Conservation (phyloP, 2,888 invertebrate species). For the Gerosis bhagava region DNA sequence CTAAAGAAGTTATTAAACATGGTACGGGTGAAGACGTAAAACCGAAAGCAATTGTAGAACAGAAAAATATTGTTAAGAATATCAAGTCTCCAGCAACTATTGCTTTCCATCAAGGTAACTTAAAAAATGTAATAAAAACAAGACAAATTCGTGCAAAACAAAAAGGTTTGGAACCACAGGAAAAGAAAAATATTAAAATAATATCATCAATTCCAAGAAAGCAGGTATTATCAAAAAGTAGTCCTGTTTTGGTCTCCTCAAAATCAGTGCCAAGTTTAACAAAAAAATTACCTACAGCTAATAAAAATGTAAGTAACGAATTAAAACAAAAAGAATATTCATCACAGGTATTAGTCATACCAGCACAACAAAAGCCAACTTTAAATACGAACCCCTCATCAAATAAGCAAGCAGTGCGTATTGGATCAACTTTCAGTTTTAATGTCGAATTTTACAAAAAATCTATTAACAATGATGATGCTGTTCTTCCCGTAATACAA, state of each 20-base stretch:
- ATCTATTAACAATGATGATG: background rate
- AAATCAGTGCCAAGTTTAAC: constrained; percentile 8
- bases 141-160: no score
- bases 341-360: constrained; percentile 3
- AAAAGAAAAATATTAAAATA: no score
- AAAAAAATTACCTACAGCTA: background rate
- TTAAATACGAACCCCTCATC: no score
- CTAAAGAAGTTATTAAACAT: constrained; percentile 10
- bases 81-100: no score
- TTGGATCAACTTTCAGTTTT: constrained; percentile 11
- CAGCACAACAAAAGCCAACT: no score
- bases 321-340: constrained; percentile 1
- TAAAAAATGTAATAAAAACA: no score
- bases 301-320: constrained; percentile 4
- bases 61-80: background rate
- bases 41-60: constrained; percentile 5
- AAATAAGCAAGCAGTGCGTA: constrained; percentile 5
- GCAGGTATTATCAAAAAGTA: no score
- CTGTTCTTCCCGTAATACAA: no score
- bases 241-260: no score
- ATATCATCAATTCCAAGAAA: no score
- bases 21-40: constrained; percentile 4
- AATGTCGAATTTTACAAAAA: constrained; percentile 35
- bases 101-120: no score
- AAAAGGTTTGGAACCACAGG: no score